Base-by-base conservation (phyloP, 2,888 invertebrate genomes). In the Sialis lutaria region DNA sequence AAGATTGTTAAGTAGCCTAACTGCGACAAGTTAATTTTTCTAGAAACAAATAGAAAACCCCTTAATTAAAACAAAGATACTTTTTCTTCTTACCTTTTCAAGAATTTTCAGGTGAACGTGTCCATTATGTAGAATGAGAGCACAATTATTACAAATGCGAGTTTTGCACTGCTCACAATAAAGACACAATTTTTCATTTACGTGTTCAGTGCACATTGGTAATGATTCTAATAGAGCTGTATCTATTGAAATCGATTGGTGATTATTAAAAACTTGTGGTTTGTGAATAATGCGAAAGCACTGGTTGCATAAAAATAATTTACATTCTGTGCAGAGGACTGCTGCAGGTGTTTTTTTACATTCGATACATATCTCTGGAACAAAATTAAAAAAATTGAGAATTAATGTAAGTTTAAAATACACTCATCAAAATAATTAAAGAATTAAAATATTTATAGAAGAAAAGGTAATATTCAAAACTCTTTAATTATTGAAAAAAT, bases 71-170 rank as follows among this genome's bases (percentile, higher is more conserved):
- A 22, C 22, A 22, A 22, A 22, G 22, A 22, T 22, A 22, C 22
- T n/a, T 10, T 44, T 6, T 34, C 48, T 45, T 56, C 60, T 54
- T 56, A 70, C 70, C 63, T 64, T 57, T 44, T 59, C 52, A 1
- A 51, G 42, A 10, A 65, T 49, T 30, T 55, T 35, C 0, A 57
- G 46, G 37, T 57, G 54, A 1, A 51, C 50, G 52, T 71, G 70
- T 1, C 56, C 57, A 2, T 53, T 54, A 53, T 72, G 71, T 1
- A 50, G 51, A 1, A 55, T 51, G 6, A 69, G 35, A 46, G 63
- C 56, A 50, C 71, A 72, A 43, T 64, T 62, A n/a, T 64, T 60
- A 49, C 72, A 73, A 1, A 57, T 53, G 2, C 56, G 51, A 30
- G 50, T 43, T n/a, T 60, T 49, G 52, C 72, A 72, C 8, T 58